A percentile compares a stretch with the other conserved stretches of the same genome.
These are phyloP conservation scores for Callyntrura sp. DNA, from an alignment of 2,888 invertebrate species.

Conservation along the genomic window DNA sequence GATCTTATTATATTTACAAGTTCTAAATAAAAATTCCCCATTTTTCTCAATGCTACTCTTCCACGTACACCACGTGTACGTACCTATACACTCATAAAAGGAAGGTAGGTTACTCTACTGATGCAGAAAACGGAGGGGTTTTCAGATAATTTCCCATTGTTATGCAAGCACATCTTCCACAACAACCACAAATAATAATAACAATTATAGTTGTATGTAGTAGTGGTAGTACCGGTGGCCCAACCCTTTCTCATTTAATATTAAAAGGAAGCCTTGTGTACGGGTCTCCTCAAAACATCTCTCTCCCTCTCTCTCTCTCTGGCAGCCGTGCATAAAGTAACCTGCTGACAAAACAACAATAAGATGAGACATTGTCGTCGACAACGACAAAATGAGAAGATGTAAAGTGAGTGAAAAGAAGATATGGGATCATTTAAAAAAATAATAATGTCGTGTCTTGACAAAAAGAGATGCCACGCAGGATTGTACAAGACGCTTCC, in stretches of 20 bases:
- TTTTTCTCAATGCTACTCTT: neutral
- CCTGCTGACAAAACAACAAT: conserved; percentile 40
- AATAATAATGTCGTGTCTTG: too few relatives aligned
- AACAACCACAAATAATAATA: neutral
- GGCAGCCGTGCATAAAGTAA: too few relatives aligned
- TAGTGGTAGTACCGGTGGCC: neutral
- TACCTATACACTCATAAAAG: too few relatives aligned
- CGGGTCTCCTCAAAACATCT: too few relatives aligned
- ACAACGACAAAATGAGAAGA: neutral
- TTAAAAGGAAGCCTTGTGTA: neutral
- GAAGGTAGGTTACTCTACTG: neutral
- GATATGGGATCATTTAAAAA: conserved; percentile 67
- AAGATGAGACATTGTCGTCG: neutral
- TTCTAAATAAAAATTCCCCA: too few relatives aligned
- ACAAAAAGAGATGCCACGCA: too few relatives aligned
- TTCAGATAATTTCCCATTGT: neutral
- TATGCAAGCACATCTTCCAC: conserved; percentile 49
- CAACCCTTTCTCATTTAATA: neutral
- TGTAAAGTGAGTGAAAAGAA: too few relatives aligned
- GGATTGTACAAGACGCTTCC: conserved; percentile 21
- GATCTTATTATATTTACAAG: too few relatives aligned
- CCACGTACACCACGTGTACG: neutral
- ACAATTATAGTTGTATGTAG: too few relatives aligned
- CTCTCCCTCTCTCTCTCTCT: too few relatives aligned
- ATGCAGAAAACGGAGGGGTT: too few relatives aligned